Conservation (phyloP, 2,888 invertebrate species). For the Polydrusus tereticollis region DNA sequence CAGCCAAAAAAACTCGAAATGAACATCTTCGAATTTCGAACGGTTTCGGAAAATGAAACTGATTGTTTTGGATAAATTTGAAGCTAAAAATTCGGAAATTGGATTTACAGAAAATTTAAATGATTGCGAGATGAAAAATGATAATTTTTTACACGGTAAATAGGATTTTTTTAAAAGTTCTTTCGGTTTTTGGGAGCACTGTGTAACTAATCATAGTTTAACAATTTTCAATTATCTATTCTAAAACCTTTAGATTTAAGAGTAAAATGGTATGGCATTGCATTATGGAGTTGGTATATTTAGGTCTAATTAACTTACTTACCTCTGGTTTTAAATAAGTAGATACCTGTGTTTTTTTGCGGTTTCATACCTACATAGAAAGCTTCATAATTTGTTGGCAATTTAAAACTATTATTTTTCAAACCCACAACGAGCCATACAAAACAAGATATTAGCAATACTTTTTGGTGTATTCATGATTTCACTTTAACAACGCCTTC, state of each 20-base stretch:
- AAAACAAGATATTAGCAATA: not conserved
- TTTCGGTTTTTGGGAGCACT: not conserved
- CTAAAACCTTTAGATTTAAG: too few relatives aligned
- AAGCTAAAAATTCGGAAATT: not conserved
- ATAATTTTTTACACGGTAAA: slow-evolving; percentile 24
- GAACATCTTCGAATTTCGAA: slow-evolving; percentile 6
- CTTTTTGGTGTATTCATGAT: slow-evolving; percentile 5
- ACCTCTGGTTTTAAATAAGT: too few relatives aligned
- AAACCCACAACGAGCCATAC: not conserved
- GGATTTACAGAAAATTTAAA: slow-evolving; percentile 4
- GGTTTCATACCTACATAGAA: too few relatives aligned
- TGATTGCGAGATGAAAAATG: slow-evolving; percentile 21
- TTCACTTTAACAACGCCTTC: not conserved
- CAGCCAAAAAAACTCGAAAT: not conserved
- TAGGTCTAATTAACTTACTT: too few relatives aligned
- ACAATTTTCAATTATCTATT: too few relatives aligned
- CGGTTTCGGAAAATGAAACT: slow-evolving; percentile 4
- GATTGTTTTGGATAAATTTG: slow-evolving; percentile 16
- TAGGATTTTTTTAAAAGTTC: not conserved
- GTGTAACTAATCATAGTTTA: slow-evolving; percentile 5
- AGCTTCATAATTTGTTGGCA: too few relatives aligned
- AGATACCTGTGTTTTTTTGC: too few relatives aligned
- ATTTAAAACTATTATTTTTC: not conserved
- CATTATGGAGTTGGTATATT: too few relatives aligned
- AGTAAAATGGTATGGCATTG: too few relatives aligned